Base-by-base conservation (phyloP, 2,888 invertebrate genomes). In the Amiota communis region DNA sequence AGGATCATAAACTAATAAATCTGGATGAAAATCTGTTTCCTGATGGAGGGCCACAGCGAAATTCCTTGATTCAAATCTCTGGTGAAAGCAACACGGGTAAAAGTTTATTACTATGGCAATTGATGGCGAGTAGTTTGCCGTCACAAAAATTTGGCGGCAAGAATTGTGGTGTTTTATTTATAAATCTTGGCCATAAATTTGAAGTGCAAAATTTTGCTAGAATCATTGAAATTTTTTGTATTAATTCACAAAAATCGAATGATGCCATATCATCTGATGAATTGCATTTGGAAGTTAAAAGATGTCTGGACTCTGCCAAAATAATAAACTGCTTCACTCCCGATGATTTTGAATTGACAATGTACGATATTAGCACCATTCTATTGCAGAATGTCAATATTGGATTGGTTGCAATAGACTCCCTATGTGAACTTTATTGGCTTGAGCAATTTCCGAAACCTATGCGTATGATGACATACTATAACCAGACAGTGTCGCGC, bases 181-280 rank as follows among this genome's bases (percentile, higher is more conserved):
- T 92, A 61, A 90, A 92, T 78, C 90, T 91, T 1, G 90, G 91
- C 76, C 90, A 91, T 78, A 91, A 92, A 74, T 91, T 92, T 46
- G 75, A 79, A 13, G 61, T 77, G 8, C 72, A 71, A 72, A 87
- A 88, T 72, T 82, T 92, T 36, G 78, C 86, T 11, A 80, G 86
- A 48, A 75, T 90, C 57, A 87, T 91, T 81, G 84, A 85, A 48
- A 77, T 77, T 49, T 80, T 36, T 36, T 36, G 36, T 36, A 36
- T 36, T 2, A 36, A 36, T 36, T 36, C 36, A 36, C 36, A 36
- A 36, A n/a, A 47, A 13, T 9, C 70, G 9, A 15, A 59, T 3
- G 61, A 20, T 20, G n/a, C 49, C 13, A 13, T 17, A 23, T 68
- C 73, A 11, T 13, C 69, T 9, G 74, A 69, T 2, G 81, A 82